phyloP scores from a whole-genome alignment of 2,888 invertebrate species.

The Salpingus planirostris region DNA sequence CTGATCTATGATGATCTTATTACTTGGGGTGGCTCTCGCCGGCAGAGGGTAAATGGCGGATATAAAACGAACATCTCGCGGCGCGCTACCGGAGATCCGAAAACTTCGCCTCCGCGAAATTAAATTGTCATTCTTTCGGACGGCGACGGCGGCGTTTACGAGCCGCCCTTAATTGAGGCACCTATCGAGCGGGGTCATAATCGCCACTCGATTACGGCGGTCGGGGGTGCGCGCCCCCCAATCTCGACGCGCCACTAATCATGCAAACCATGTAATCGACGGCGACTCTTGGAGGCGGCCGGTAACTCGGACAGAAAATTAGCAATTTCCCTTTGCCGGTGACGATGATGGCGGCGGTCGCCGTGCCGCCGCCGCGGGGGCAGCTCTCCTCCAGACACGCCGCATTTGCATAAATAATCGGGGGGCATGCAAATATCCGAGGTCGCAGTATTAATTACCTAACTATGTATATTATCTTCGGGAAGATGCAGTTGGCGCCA shows the following conservation, averaged over 20 bases:
- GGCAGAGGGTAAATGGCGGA: constrained; percentile 28
- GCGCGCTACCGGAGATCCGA: constrained; percentile 30
- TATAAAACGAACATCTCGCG: constrained; percentile 32
- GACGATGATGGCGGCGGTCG: constrained; percentile 21
- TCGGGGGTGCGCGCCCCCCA: constrained; percentile 1
- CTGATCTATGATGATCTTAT: constrained; percentile 37
- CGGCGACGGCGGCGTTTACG: constrained; percentile 17
- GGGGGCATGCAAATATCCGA: constrained; percentile 41
- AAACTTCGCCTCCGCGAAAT: constrained; percentile 32
- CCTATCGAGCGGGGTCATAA: constrained; percentile 22
- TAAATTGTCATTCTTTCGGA: constrained; percentile 34
- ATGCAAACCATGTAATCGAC: constrained; percentile 31
- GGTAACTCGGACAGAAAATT: constrained; percentile 37
- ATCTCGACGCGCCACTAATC: constrained; percentile 22
- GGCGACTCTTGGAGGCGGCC: constrained; percentile 18
- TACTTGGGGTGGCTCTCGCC: constrained; percentile 18
- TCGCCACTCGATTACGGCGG: constrained; percentile 9
- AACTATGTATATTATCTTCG: constrained; percentile 35
- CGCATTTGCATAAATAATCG: constrained; percentile 44
- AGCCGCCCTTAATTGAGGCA: constrained; percentile 26
- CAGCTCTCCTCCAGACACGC: constrained; percentile 33
- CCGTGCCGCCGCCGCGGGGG: constrained; percentile 29
- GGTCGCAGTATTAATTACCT: constrained; percentile 42
- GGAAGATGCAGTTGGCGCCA: constrained; percentile 32
- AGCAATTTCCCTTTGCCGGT: constrained; percentile 38